phyloP scores from a whole-genome alignment of 2,797 vertebrate species.

The Falco biarmicus region DNA sequence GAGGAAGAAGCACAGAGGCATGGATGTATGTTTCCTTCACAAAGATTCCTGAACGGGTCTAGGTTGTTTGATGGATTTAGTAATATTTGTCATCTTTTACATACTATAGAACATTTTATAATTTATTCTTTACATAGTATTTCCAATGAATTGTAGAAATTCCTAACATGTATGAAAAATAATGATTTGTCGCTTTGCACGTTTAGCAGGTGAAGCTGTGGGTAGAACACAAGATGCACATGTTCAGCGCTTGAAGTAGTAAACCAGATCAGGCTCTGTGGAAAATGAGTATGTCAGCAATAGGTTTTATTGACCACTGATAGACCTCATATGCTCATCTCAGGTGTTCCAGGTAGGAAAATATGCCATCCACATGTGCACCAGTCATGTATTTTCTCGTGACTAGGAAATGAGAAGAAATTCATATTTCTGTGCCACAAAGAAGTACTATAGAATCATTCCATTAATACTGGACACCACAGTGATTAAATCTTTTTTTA shows the following conservation, averaged over 20 bases:
- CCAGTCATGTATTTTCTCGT: background rate
- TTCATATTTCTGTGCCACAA: background rate
- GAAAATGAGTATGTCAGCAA: fast-evolving
- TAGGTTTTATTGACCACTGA: background rate
- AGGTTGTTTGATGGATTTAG: background rate
- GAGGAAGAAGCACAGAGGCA: background rate
- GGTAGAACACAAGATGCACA: background rate
- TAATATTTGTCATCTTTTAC: background rate
- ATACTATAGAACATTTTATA: background rate
- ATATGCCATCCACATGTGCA: background rate
- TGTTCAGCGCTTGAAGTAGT: background rate
- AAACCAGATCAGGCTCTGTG: background rate
- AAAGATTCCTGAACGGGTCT: background rate
- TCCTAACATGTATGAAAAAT: background rate
- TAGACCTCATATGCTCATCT: background rate
- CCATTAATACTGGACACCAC: background rate
- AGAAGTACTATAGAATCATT: background rate
- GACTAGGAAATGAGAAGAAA: background rate
- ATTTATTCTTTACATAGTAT: background rate
- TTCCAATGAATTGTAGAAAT: background rate
- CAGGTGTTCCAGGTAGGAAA: background rate
- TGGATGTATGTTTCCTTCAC: background rate
- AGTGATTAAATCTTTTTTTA: background rate
- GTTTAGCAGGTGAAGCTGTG: background rate
- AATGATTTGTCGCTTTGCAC: background rate